A percentile compares a stretch with the other conserved stretches of the same genome.
These are phyloP conservation scores for Reinhardtius hippoglossoides DNA, from an alignment of 2,113 vertebrate genomes.

Conservation along the genomic window DNA sequence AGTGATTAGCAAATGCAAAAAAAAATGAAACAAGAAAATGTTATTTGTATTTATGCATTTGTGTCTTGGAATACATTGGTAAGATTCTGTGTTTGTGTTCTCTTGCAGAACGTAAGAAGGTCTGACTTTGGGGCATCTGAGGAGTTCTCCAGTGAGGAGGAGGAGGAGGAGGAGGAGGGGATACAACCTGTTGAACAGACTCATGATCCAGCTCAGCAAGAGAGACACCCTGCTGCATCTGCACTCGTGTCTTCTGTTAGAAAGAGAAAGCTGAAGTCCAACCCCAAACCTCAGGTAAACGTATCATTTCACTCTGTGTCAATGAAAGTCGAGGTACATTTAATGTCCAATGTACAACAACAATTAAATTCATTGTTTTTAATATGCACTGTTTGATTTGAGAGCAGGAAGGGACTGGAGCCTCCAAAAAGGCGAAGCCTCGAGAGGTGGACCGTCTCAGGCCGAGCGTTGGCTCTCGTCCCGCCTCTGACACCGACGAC, in stretches of 20 bases:
- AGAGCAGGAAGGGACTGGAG: constrained; percentile 57
- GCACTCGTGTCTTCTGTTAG: constrained; percentile 78
- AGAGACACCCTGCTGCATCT: constrained; percentile 60
- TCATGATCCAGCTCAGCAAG: constrained; percentile 42
- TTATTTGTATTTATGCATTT: not conserved
- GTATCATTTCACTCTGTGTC: not conserved
- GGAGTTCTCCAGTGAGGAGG: constrained; percentile 94
- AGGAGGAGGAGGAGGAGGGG: constrained; percentile 86
- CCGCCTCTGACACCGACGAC: constrained; percentile 94
- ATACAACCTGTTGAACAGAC: constrained; percentile 21
- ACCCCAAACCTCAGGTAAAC: constrained; percentile 49
- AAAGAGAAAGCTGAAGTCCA: constrained; percentile 72
- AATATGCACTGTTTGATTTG: too few relatives aligned
- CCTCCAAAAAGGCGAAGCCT: constrained; percentile 32
- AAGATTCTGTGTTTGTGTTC: not conserved
- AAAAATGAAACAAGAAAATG: not conserved
- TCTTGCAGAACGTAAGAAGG: constrained; percentile 77
- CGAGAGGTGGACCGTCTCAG: constrained; percentile 77
- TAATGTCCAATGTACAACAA: not conserved
- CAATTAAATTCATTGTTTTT: not conserved
- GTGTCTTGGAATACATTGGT: not conserved
- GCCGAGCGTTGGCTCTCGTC: constrained; percentile 85
- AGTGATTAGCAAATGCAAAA: not conserved
- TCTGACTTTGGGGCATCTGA: constrained; percentile 84
- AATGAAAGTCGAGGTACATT: not conserved